Base-by-base conservation (phyloP, 2,797 vertebrate species). In the Anableps anableps region DNA sequence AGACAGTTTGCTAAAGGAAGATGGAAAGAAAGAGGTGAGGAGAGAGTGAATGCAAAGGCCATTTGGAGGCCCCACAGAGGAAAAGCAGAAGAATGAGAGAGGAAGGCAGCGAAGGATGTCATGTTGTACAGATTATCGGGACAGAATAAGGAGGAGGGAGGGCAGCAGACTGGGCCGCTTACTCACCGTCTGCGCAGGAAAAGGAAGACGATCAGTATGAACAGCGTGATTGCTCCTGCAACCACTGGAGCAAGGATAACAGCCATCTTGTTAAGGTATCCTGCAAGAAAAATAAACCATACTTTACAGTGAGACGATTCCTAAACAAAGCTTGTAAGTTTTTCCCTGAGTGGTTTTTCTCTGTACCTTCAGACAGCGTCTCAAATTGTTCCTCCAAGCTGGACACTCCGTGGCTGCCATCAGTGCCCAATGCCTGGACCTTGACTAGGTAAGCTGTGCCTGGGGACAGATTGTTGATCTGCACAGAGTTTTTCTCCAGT, bases 321-420 rank as follows among this genome's bases (percentile, higher is more conserved):
- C 29, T 50, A 0, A 74, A 77, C 23, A 78, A 78, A 76, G 48
- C 0, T 4, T 13, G 7, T 5, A 2, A 64, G 26, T 5, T 0
- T 47, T 45, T 45, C 47, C 47, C 2, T 3, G 1, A 11, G 8
- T 21, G 19, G 41, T 41, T 81, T 64, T 53, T 14, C 17, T 60
- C 29, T 80, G 80, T 93, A 95, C 93, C 96, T 90, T 96, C 96
- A 0, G 95, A 84, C 6, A 95, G 93, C 0, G 98, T 99, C 92
- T 97, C 96, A 38, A 97, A 99, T 91, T 99, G 97, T 0, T 99
- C 95, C 87, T 97, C 96, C 86, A 95, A 92, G 92, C 96, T 97
- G 93, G 95, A 95, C 3, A 95, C 93, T 0, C 96, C 96, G 0
- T 94, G 91, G 73, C 43, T 93, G 31, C 97, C 96, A 0, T 98